A percentile compares a stretch with the other conserved stretches of the same genome.
These are phyloP conservation scores for Sander lucioperca DNA, from an alignment of 2,113 vertebrate species.

Conservation along the genomic window DNA sequence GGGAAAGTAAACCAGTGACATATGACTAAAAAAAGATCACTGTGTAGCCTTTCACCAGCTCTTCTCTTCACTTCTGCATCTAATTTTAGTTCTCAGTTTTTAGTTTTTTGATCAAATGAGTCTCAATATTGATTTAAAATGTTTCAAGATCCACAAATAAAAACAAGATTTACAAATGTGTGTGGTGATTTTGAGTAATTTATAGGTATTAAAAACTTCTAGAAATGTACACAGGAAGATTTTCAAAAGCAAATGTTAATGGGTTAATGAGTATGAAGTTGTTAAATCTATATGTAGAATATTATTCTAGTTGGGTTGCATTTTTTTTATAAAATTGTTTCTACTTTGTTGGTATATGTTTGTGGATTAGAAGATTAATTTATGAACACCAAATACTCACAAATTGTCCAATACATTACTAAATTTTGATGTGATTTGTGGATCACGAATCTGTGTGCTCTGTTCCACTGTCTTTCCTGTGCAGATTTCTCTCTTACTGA, in stretches of 20 bases:
- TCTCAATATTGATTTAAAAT: neutral
- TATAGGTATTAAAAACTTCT: neutral
- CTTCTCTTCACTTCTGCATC: too few species aligned
- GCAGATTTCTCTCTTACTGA: neutral
- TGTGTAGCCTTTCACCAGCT: too few species aligned
- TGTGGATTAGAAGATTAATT: neutral
- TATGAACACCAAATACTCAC: neutral
- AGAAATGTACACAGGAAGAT: neutral
- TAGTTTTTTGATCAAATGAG: too few species aligned
- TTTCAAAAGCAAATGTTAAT: neutral
- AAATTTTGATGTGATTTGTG: neutral
- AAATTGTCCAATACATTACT: neutral
- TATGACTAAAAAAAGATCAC: too few species aligned
- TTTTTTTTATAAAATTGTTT: neutral
- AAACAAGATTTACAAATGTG: neutral
- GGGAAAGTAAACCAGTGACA: neutral
- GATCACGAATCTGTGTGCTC: neutral
- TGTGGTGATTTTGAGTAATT: neutral
- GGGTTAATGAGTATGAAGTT: neutral
- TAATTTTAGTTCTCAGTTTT: too few species aligned
- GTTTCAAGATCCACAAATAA: neutral
- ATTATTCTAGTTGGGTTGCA: neutral
- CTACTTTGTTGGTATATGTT: neutral
- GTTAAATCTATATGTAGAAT: neutral
- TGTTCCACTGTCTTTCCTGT: neutral